Evolutionary conservation across 2,888 invertebrate species (phyloP).

Genomic region (Apantesis nais): DNA sequence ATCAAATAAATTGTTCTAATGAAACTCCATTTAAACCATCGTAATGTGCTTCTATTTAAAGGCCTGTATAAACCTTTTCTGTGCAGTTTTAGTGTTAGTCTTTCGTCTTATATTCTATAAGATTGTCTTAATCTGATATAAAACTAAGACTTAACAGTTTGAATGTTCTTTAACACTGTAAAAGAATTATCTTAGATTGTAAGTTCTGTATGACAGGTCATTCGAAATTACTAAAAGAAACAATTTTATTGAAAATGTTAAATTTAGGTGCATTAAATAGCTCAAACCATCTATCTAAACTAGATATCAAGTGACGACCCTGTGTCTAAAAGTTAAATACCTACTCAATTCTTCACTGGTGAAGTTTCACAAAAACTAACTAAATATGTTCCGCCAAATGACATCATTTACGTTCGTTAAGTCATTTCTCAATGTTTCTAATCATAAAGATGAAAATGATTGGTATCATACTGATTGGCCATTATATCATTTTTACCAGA

Average conservation of each 20-base stretch:
- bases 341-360: not conserved
- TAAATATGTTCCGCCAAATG: not conserved
- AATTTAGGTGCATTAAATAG: conserved; percentile 3
- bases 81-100: not conserved
- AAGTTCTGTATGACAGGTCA: not conserved
- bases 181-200: not conserved
- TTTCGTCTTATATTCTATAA: not conserved
- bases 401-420: not conserved
- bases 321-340: conserved; percentile 29
- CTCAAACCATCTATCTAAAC: conserved; percentile 11
- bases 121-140: not conserved
- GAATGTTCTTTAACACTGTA: not conserved
- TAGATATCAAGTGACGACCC: conserved; percentile 10
- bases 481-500: no score
- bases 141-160: not conserved
- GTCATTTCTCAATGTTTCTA: no score
- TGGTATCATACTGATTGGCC: no score
- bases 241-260: conserved; percentile 4
- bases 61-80: not conserved
- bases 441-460: no score
- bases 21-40: not conserved
- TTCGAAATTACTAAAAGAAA: not conserved
- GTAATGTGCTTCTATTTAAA: not conserved
- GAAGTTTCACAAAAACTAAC: not conserved
- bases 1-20: not conserved